These are phyloP conservation scores for Drosophila baimaii DNA, from an alignment of 1,140 invertebrate species.

Conservation along the genomic window DNA sequence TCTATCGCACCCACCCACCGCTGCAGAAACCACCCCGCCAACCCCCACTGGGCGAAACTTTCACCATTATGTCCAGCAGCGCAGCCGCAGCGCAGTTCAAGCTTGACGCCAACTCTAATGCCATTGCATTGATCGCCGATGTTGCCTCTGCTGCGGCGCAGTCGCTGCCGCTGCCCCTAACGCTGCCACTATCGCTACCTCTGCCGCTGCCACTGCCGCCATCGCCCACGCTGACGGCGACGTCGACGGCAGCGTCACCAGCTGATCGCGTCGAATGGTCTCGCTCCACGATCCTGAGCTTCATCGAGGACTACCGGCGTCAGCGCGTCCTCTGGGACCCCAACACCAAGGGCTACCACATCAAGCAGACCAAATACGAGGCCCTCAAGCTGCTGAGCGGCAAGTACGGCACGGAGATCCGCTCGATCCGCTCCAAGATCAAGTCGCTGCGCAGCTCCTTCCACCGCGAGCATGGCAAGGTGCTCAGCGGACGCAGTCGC, in stretches of 20 bases:
- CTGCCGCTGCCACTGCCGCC: constrained; percentile 31
- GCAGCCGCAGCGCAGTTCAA: constrained; percentile 70
- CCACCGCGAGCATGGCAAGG: constrained; percentile 81
- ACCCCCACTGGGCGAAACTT: constrained; percentile 57
- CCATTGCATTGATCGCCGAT: constrained; percentile 68
- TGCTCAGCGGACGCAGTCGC: constrained; percentile 72
- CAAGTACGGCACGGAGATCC: constrained; percentile 81
- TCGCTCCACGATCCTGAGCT: constrained; percentile 76
- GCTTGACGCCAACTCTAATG: constrained; percentile 72
- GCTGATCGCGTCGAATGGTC: constrained; percentile 81
- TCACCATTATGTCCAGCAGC: constrained; percentile 78
- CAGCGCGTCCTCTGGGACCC: constrained; percentile 82
- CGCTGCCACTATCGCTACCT: constrained; percentile 17
- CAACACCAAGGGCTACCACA: constrained; percentile 82
- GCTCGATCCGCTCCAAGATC: constrained; percentile 81
- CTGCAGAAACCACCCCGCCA: constrained; percentile 21
- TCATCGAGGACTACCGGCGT: constrained; percentile 80
- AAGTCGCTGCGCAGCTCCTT: constrained; percentile 82
- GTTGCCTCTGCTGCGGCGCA: constrained; percentile 39
- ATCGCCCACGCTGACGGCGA: constrained; percentile 33
- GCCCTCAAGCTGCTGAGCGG: constrained; percentile 74
- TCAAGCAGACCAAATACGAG: constrained; percentile 82
- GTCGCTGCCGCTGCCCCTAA: constrained; percentile 30
- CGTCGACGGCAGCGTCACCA: constrained; percentile 30
- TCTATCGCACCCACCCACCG: constrained; percentile 33